Percentiles rank a stretch among this genome's conserved stretches.
Conservation (phyloP, 2,113 vertebrate genomes). For the Cricetomys ansorgei region DNA sequence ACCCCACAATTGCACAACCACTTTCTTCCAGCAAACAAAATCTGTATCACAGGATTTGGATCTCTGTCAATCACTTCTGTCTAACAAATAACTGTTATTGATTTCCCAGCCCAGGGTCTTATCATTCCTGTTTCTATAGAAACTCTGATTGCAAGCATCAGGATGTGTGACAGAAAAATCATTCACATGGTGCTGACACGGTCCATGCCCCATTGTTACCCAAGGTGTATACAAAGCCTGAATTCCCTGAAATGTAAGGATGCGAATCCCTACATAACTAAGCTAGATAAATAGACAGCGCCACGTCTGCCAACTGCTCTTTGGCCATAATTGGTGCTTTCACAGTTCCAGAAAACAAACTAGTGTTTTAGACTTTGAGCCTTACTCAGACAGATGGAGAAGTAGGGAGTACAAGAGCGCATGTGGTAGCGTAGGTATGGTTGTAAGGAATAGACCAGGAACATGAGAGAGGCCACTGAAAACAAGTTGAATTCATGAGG, state of each 20-base stretch:
- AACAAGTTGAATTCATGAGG: background rate
- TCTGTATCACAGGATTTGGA: background rate
- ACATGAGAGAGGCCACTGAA: background rate
- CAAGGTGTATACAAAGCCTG: background rate
- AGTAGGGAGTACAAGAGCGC: background rate
- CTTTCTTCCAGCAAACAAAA: background rate
- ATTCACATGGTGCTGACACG: background rate
- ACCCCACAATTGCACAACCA: background rate
- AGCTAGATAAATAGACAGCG: background rate
- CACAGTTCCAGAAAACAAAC: background rate
- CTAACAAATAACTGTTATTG: conserved; percentile 25
- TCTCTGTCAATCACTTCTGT: background rate
- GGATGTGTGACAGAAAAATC: background rate
- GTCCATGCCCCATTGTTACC: background rate
- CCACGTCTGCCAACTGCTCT: background rate
- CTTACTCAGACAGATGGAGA: conserved; percentile 68
- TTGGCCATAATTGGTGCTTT: fast-evolving
- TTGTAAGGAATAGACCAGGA: background rate
- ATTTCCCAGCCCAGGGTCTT: background rate
- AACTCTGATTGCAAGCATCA: background rate
- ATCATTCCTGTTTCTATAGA: background rate
- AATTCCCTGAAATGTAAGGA: background rate
- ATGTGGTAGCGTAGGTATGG: background rate
- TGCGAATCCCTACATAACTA: conserved; percentile 35
- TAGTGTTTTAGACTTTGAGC: background rate